A percentile compares a stretch with the other conserved stretches of the same genome.
These are phyloP conservation scores for Cyclina sinensis DNA, from an alignment of 1,140 invertebrate genomes.

Conservation along the genomic window DNA sequence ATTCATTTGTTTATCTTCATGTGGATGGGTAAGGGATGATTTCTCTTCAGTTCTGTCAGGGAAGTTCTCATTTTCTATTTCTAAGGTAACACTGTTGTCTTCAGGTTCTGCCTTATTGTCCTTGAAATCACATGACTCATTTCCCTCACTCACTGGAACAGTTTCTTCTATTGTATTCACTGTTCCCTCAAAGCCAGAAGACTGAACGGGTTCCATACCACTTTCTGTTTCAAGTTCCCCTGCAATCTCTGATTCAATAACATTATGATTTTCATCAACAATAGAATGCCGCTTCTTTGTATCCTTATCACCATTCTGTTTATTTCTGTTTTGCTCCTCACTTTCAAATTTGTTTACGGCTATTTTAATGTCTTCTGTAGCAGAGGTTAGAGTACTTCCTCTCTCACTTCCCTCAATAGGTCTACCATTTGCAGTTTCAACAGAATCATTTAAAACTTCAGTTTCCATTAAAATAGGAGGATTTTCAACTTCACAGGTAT, in stretches of 20 bases:
- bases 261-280: conserved; percentile 18
- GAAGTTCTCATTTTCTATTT: neutral
- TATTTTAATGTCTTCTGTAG: neutral
- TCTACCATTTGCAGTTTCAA: neutral
- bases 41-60: neutral
- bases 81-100: neutral
- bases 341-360: neutral
- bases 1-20: neutral
- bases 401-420: neutral
- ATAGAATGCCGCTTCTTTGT: neutral
- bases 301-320: neutral
- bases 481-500: too few relatives aligned
- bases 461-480: too few relatives aligned
- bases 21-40: neutral
- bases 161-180: neutral
- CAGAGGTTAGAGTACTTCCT: neutral
- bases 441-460: too few relatives aligned
- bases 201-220: neutral
- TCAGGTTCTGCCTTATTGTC: neutral
- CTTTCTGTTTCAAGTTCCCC: neutral
- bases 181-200: neutral
- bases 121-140: neutral
- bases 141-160: neutral
- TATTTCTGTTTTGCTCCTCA: neutral
- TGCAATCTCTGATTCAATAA: neutral